Conservation (phyloP, 2,797 vertebrate genomes). For the Alca torda region DNA sequence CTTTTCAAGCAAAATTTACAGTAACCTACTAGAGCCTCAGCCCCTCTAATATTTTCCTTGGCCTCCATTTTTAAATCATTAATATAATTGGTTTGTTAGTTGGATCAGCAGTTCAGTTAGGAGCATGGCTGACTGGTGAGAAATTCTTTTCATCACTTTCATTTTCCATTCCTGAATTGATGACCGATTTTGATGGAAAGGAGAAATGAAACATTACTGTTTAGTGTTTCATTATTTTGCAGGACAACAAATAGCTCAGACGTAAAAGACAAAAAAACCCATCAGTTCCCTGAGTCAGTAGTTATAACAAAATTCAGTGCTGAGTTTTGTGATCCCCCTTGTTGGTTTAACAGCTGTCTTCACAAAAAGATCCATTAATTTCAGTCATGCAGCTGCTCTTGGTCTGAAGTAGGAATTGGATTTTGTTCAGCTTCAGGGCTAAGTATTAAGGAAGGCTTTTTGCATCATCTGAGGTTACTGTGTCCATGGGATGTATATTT, state of each 20-base stretch:
- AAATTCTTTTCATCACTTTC: neutral
- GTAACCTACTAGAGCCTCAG: neutral
- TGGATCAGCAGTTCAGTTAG: neutral
- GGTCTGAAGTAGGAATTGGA: neutral
- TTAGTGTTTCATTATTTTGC: neutral
- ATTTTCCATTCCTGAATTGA: neutral
- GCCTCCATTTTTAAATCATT: neutral
- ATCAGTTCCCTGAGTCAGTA: neutral
- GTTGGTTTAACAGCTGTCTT: slow-evolving; percentile 6
- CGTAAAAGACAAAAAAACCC: neutral
- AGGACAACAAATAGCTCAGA: neutral
- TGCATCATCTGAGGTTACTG: neutral
- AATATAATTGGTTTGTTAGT: neutral
- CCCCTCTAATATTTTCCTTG: neutral
- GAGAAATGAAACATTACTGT: neutral
- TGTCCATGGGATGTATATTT: neutral
- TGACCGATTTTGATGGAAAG: neutral
- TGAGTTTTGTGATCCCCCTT: neutral
- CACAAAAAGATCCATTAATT: neutral
- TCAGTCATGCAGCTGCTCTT: neutral
- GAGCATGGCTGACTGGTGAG: neutral
- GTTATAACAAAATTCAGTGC: neutral
- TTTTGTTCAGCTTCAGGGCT: neutral
- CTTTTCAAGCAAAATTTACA: neutral
- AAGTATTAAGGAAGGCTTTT: neutral